A percentile compares a stretch with the other conserved stretches of the same genome.
phyloP scores from a whole-genome alignment of 2,797 vertebrate species.

The Syngnathus rostellatus region DNA sequence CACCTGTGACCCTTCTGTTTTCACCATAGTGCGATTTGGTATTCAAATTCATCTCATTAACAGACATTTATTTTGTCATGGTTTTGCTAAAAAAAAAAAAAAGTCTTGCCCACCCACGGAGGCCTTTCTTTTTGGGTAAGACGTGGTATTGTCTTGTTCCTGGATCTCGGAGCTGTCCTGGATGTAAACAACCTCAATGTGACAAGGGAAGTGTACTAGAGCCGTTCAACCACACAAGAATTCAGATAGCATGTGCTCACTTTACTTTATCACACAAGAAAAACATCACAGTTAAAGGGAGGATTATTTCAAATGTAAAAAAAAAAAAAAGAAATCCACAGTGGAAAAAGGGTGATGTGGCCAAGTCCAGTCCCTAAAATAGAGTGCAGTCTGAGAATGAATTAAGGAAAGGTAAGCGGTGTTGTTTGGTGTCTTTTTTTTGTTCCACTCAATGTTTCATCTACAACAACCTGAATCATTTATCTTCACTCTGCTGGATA shows the following conservation, averaged over 20 bases:
- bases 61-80: conserved; percentile 56
- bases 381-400: conserved; percentile 57
- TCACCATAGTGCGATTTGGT: conserved; percentile 25
- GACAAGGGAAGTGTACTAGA: conserved; percentile 44
- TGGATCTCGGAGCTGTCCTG: conserved; percentile 59
- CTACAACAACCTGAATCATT: conserved; percentile 30
- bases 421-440: conserved; percentile 26
- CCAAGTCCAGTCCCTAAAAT: conserved; percentile 65
- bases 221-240: conserved; percentile 55
- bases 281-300: conserved; percentile 63
- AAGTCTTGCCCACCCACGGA: conserved; percentile 67
- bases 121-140: conserved; percentile 24
- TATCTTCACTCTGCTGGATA: conserved; percentile 33
- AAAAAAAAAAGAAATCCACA: conserved; percentile 45
- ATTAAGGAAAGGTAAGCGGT: conserved; percentile 54
- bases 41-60: conserved; percentile 60
- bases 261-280: conserved; percentile 56
- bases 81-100: conserved; percentile 43
- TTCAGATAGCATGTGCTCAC: conserved; percentile 54
- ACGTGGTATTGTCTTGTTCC: conserved; percentile 48
- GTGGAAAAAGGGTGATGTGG: conserved; percentile 65
- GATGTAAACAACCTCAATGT: conserved; percentile 68
- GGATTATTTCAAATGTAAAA: conserved; percentile 46
- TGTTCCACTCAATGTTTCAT: conserved; percentile 32
- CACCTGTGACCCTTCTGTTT: conserved; percentile 33